These are phyloP conservation scores for Artibeus jamaicensis DNA, from an alignment of 2,797 vertebrate species.

Conservation along the genomic window DNA sequence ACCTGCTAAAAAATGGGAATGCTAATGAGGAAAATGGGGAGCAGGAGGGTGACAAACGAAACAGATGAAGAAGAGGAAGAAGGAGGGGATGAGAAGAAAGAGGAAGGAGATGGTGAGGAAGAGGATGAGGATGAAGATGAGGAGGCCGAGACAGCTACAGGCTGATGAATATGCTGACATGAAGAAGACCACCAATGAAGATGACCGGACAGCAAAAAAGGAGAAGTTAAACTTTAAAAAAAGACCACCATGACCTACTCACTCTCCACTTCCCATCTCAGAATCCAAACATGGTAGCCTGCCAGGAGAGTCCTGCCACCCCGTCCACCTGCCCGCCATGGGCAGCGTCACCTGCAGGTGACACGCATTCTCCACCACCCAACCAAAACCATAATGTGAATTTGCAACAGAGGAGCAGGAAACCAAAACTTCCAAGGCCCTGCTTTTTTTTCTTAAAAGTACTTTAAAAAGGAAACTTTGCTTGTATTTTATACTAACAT, in stretches of 20 bases:
- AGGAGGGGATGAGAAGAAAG: not conserved
- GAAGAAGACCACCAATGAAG: not conserved
- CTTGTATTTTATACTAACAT: not conserved
- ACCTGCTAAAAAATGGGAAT: not conserved
- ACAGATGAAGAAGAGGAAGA: not conserved
- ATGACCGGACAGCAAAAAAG: not conserved
- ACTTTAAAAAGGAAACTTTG: not conserved
- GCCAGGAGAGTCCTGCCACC: not conserved
- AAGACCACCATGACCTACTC: not conserved
- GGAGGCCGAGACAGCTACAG: no score
- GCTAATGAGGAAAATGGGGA: not conserved
- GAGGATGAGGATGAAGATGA: no score
- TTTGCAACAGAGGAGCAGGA: not conserved
- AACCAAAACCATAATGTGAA: not conserved
- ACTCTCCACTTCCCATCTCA: not conserved
- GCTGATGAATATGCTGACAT: not conserved
- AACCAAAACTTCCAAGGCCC: not conserved
- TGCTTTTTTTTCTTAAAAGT: not conserved
- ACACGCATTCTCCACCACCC: not conserved
- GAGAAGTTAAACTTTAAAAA: not conserved
- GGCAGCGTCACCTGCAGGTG: not conserved
- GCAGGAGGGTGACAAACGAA: not conserved
- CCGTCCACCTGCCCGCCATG: no score
- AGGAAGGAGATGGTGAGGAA: not conserved
- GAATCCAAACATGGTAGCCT: not conserved